Base-by-base conservation (phyloP, 2,113 vertebrate genomes). In the Polyodon spathula region DNA sequence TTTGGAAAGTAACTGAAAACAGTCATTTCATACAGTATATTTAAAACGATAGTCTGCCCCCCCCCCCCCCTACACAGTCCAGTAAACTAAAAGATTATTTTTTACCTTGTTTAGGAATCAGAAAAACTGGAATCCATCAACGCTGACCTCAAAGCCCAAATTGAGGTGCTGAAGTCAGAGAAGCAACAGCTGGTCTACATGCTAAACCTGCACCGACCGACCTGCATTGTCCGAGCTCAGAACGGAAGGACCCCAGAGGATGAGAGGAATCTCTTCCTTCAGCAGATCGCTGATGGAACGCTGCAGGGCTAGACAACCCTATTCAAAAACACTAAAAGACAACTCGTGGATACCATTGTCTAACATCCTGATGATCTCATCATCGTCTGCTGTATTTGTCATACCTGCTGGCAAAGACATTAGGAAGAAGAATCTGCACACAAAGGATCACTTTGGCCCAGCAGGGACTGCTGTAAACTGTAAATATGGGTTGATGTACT, bases 111-210 rank as follows among this genome's bases (percentile, higher is more conserved):
- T 9, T 61, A 99, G 96, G 96, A 99, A 66, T 99, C 96, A 0
- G 95, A 98, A 84, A 98, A 97, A 71, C 82, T 99, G 82, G 95
- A 99, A 82, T 85, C 78, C 0, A 90, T 97, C 66, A 99, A 99
- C 17, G 81, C 91, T 0, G 94, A 97, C n/a, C 71, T 99, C 77
- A 98, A 98, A 78, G 91, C 94, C 50, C 96, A 99, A 72, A 98
- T 99, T 0, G 92, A 98, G 82, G 91, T 93, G 74, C 84, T 99
- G 68, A 96, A 96, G 85, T 92, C 89, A 0, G 95, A 99, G 85
- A 97, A 97, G 78, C 96, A 99, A 79, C 94, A 95, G 78, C 79
- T 99, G 77, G 94, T 98, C 72, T 97, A 98, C 84, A 97, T 99
- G 95, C 88, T 99, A 8, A 99, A 99, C 67, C 89, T 97, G 53